Percentiles rank a stretch among this genome's conserved stretches.
phyloP scores from a whole-genome alignment of 2,797 vertebrate genomes.

The Poeciliopsis presidionis region DNA sequence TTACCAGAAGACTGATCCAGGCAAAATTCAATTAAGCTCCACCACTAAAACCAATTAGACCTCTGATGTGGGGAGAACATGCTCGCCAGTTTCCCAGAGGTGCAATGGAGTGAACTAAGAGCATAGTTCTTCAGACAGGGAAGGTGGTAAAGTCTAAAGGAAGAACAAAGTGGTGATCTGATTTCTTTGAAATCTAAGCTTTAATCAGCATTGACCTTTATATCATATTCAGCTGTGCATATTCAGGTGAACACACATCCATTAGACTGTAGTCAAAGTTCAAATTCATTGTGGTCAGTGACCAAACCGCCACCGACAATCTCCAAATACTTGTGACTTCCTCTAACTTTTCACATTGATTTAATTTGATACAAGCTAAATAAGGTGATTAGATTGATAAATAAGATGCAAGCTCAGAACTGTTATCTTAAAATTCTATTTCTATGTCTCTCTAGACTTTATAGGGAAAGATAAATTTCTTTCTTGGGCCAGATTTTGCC shows the following conservation, averaged over 20 bases:
- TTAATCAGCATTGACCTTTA: slow-evolving; percentile 3
- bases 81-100: slow-evolving; percentile 33
- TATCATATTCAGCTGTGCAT: not conserved
- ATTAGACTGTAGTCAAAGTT: not conserved
- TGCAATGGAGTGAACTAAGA: slow-evolving; percentile 21
- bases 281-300: not conserved
- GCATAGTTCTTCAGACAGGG: slow-evolving; percentile 11
- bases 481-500: no score
- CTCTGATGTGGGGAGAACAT: slow-evolving; percentile 25
- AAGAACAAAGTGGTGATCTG: not conserved
- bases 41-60: slow-evolving; percentile 70
- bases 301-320: not conserved
- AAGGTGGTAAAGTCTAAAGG: slow-evolving; percentile 5
- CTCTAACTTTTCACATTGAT: not conserved
- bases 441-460: no score
- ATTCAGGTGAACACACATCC: not conserved
- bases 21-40: slow-evolving; percentile 71
- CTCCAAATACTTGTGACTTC: not conserved
- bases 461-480: no score
- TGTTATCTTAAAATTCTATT: no score
- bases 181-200: slow-evolving; percentile 2
- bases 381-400: no score
- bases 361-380: no score
- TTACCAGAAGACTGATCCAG: slow-evolving; percentile 63
- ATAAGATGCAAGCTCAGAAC: no score